A percentile compares a stretch with the other conserved stretches of the same genome.
phyloP scores from a whole-genome alignment of 2,113 vertebrate species.

The Gopherus evgoodei region DNA sequence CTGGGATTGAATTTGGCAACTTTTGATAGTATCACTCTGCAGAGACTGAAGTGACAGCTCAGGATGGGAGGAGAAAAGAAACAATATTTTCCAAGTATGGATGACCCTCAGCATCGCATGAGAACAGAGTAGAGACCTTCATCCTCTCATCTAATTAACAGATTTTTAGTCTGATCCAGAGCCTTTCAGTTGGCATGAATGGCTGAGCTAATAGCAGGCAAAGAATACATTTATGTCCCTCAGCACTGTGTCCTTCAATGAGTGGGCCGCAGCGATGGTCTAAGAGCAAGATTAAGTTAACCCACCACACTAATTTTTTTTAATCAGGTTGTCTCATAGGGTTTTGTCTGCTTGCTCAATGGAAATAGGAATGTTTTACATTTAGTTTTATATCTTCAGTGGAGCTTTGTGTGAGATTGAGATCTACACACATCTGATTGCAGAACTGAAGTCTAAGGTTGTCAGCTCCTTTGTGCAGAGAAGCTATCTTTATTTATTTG shows the following conservation, averaged over 20 bases:
- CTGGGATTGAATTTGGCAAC: background rate
- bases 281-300: background rate
- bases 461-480: background rate
- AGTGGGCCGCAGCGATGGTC: background rate
- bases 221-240: background rate
- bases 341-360: background rate
- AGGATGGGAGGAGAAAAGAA: background rate
- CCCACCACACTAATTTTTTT: background rate
- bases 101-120: background rate
- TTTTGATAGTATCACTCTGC: background rate
- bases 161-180: background rate
- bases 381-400: background rate
- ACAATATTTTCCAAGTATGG: background rate
- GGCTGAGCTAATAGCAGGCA: background rate
- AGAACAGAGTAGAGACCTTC: background rate
- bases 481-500: background rate
- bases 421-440: background rate
- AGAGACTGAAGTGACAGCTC: background rate
- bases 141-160: background rate
- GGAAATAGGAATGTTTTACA: rapidly evolving
- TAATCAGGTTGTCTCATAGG: background rate
- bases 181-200: background rate
- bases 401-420: background rate
- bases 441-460: background rate
- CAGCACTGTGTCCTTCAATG: background rate